Conservation (phyloP, 2,797 vertebrate species). For the Ctenochaetus hawaiiensis region DNA sequence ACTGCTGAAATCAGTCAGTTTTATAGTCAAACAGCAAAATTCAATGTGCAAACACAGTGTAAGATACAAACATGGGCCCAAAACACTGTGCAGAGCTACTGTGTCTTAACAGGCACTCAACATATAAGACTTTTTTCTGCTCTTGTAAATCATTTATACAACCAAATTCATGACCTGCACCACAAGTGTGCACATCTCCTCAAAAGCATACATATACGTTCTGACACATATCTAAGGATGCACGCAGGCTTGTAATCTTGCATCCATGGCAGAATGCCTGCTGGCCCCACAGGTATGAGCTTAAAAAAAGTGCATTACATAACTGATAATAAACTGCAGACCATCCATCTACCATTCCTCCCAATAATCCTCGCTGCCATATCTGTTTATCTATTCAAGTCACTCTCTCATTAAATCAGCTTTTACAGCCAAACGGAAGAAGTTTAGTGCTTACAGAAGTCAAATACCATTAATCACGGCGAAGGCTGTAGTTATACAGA, state of each 20-base stretch:
- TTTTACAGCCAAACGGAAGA: conserved; percentile 67
- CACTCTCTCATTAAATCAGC: conserved; percentile 70
- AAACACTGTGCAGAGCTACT: not conserved
- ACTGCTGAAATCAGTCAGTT: conserved; percentile 5
- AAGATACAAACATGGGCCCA: conserved; percentile 8
- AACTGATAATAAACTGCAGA: conserved; percentile 68
- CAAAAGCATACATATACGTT: conserved; percentile 15
- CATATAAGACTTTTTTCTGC: not conserved
- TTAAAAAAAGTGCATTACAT: conserved; percentile 68
- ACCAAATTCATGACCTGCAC: conserved; percentile 1
- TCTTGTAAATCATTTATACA: conserved; percentile 44
- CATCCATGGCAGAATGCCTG: conserved; percentile 34
- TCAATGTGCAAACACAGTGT: conserved; percentile 1
- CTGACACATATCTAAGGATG: conserved; percentile 36
- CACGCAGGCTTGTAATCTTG: conserved; percentile 24
- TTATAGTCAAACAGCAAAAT: conserved; percentile 10
- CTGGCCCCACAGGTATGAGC: conserved; percentile 48
- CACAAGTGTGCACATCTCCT: not conserved
- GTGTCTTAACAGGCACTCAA: conserved; percentile 19
- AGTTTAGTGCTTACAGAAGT: conserved; percentile 73
- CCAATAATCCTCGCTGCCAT: conserved; percentile 55
- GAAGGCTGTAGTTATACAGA: conserved; percentile 62
- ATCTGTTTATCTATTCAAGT: conserved; percentile 75
- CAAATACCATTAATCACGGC: conserved; percentile 69
- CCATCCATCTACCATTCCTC: conserved; percentile 65